Evolutionary conservation across 1,140 invertebrate genomes (phyloP), one percentile per base, ranked within the genome.

Genomic region (Telenomus remus): DNA sequence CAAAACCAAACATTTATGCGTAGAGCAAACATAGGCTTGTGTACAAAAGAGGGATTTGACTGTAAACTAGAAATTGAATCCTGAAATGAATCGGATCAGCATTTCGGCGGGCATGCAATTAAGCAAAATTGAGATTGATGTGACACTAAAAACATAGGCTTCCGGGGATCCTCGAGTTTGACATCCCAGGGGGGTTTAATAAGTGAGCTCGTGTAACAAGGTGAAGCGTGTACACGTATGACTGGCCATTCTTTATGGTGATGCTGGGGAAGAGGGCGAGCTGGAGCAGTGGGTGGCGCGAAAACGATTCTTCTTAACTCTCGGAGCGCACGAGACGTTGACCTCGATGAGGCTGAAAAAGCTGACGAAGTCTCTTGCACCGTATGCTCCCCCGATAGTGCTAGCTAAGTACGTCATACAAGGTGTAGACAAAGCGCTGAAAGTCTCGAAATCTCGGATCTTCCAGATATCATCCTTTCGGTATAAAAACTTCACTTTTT

Each of bases 261-360:
- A 48, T 13, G 65, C 56, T n/a, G 37, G 55, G 44, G 44, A 57
- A 55, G 60, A 68, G 51, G 61, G 33, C 71, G 60, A 47, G 69
- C 34, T 12, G n/a, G 27, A 46, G 39, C 53, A 35, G 11, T 19
- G 4, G 19, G 64, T 50, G 79, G 44, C 54, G 60, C 56, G 60
- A 63, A 74, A 78, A 56, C 50, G 74, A 73, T 74, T 65, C 64
- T 71, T 78, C 64, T 73, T 73, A 74, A 70, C 63, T 61, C 55
- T 46, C 19, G 19, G 39, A 33, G 42, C 64, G 78, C 72, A 57
- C 55, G 65, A 78, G 68, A 59, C 61, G 78, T 78, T 60, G 65
- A 70, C 76, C 61, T 48, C 74, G 78, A 79, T 73, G 59, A 57
- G 75, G 60, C 80, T 83, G 79, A 82, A 83, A 83, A 82, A 82